Evolutionary conservation across 1,140 invertebrate species (phyloP), one percentile per base, ranked within the genome.

Genomic region (Rhyacophila brunnea): DNA sequence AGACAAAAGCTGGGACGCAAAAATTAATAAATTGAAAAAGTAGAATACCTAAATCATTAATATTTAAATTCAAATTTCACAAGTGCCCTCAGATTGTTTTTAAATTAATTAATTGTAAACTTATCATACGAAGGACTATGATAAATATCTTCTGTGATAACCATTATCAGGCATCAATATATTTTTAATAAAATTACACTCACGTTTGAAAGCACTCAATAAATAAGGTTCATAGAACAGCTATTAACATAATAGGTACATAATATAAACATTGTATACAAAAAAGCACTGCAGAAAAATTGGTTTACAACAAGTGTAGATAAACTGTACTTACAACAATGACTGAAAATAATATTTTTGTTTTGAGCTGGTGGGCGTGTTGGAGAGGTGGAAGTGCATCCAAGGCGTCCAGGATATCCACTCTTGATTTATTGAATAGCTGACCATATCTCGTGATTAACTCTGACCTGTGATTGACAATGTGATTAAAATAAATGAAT

Each of bases 261-360:
- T 7, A 35, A 35, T 35, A 6, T 6, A 35, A 6, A 6, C 34
- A n/a, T 7, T n/a, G 34, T 6, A 35, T 35, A 7, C 34, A n/a
- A n/a, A n/a, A 35, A 35, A n/a, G 34, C 6, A n/a, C 6, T n/a
- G n/a, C n/a, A n/a, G n/a, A n/a, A n/a, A n/a, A 10, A 43, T 43
- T 43, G 40, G 14, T 15, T 43, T 35, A 35, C n/a, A 35, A 6
- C 34, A 7, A 35, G 6, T 9, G 40, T 47, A 10, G 14, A 38
- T 28, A 20, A 20, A 14, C n/a, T n/a, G 53, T 67, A 89, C 90
- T 89, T 80, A 96, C 94, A 74, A 96, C 93, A 66, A 96, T 87
- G 42, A 96, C 90, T 45, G 94, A 96, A 73, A 96, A 96, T 34
- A 97, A 82, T 56, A 97, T 91, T 81, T 96, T 97, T 36, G 87